A percentile compares a stretch with the other conserved stretches of the same genome.
Evolutionary conservation across 2,888 invertebrate genomes (phyloP).

Genomic region (Sepioteuthis lessoniana): DNA sequence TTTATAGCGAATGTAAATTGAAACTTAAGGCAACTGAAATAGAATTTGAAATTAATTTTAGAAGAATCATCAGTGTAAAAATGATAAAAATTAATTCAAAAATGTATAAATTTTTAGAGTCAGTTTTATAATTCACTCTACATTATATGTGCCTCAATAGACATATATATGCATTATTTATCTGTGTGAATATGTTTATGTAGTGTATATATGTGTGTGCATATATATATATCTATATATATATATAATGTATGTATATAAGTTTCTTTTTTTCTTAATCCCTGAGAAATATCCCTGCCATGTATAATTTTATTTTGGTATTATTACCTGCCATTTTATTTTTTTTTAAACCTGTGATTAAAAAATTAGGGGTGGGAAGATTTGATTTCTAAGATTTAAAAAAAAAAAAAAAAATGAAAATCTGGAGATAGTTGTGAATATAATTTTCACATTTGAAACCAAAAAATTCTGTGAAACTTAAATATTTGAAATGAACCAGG

Average conservation of each 20-base stretch:
- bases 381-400: neutral
- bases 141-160: neutral
- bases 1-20: neutral
- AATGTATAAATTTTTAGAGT: neutral
- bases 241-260: neutral
- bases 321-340: neutral
- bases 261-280: neutral
- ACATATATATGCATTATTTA: neutral
- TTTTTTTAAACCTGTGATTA: neutral
- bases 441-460: neutral
- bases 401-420: neutral
- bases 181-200: neutral
- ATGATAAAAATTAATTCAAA: neutral
- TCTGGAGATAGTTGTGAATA: neutral
- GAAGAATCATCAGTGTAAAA: neutral
- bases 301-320: neutral
- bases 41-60: neutral
- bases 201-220: neutral
- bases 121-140: neutral
- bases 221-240: too few species aligned
- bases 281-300: slow-evolving; percentile 48
- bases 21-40: neutral
- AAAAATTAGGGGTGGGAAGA: neutral
- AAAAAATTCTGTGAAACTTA: neutral
- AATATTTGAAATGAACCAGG: neutral